Percentiles rank a stretch among this genome's conserved stretches.
These are phyloP conservation scores for Hypocryptadius cinnamomeus DNA, from an alignment of 2,113 vertebrate genomes.

Conservation along the genomic window DNA sequence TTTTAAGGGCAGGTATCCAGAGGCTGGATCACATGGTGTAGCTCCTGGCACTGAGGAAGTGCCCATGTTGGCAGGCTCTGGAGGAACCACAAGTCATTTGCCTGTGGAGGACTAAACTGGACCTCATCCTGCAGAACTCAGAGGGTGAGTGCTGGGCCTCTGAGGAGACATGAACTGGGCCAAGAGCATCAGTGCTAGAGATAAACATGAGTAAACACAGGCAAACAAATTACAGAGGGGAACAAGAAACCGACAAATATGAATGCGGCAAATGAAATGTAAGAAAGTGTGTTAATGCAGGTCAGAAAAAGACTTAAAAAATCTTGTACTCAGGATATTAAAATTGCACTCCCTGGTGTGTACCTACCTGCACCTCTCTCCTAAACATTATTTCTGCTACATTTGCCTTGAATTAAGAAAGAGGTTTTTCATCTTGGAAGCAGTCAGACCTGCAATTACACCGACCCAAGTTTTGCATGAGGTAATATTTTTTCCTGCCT, in stretches of 20 bases:
- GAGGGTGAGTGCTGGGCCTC: not conserved
- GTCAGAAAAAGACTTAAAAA: conserved; percentile 32
- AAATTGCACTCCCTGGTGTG: conserved; percentile 49
- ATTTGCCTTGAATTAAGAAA: conserved; percentile 56
- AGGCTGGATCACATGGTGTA: not conserved
- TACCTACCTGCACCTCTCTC: conserved; percentile 38
- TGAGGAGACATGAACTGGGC: rapidly evolving
- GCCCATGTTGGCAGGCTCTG: rapidly evolving
- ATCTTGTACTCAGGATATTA: conserved; percentile 42
- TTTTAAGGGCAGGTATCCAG: not conserved
- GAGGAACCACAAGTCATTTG: not conserved
- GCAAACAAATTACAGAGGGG: not conserved
- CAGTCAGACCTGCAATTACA: conserved; percentile 60
- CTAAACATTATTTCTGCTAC: conserved; percentile 61
- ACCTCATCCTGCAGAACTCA: rapidly evolving
- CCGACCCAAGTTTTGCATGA: conserved; percentile 41
- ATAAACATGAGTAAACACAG: not conserved
- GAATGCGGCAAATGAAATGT: conserved; percentile 19
- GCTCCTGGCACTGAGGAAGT: not conserved
- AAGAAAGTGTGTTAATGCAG: not conserved
- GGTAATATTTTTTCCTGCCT: conserved; percentile 55
- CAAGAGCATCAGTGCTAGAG: not conserved
- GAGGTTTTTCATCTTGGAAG: conserved; percentile 47
- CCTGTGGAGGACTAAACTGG: not conserved
- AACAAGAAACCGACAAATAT: not conserved